phyloP scores from a whole-genome alignment of 2,888 invertebrate genomes.

The Deroplatys truncata region DNA sequence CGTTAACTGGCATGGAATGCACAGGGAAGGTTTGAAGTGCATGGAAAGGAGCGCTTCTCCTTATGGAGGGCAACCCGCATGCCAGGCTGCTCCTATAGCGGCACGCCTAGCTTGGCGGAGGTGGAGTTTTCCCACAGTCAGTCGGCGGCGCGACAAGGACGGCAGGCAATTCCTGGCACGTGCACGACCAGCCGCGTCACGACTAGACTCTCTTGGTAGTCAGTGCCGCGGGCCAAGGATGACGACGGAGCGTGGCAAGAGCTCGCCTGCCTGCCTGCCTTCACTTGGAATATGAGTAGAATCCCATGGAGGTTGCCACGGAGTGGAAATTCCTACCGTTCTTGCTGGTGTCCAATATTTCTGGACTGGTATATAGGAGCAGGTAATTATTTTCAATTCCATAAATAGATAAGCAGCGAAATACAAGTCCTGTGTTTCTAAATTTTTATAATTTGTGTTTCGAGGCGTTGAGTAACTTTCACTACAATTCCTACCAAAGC shows the following conservation, averaged over 20 bases:
- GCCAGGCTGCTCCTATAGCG: neutral
- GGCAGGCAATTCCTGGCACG: conserved; percentile 7
- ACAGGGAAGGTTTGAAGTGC: too few relatives aligned
- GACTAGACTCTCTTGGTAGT: neutral
- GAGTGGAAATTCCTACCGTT: neutral
- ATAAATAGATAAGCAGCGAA: too few relatives aligned
- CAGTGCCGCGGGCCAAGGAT: conserved; percentile 1
- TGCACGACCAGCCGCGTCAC: conserved; percentile 12
- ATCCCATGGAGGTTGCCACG: neutral
- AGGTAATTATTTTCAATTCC: too few relatives aligned
- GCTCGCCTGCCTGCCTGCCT: neutral
- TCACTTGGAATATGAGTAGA: neutral
- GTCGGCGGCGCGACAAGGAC: conserved; percentile 14
- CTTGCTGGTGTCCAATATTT: too few relatives aligned
- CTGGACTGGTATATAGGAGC: too few relatives aligned
- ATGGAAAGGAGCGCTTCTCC: neutral
- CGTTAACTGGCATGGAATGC: too few relatives aligned
- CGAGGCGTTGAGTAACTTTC: too few relatives aligned
- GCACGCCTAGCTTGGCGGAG: neutral
- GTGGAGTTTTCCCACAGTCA: conserved; percentile 25
- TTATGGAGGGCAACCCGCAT: neutral
- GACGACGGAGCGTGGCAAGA: conserved; percentile 2
- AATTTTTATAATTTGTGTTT: too few relatives aligned
- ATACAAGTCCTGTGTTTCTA: too few relatives aligned
- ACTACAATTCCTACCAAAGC: too few relatives aligned